Base-by-base conservation (phyloP, 2,888 invertebrate species). In the Disparrhopalites patrizii region DNA sequence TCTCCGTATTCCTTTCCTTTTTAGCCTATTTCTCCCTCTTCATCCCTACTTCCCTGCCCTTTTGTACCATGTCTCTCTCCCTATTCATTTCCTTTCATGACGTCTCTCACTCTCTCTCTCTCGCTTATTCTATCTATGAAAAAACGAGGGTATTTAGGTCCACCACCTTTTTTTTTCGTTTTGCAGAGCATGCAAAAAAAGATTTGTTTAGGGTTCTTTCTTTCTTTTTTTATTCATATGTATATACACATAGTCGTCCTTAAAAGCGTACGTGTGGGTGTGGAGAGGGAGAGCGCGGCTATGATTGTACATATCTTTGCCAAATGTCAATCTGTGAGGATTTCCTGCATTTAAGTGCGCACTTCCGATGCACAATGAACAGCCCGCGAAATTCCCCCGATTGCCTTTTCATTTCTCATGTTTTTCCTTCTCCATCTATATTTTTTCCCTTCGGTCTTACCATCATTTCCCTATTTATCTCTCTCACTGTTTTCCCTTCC, bases 381-480 rank as follows among this genome's bases (percentile, higher is more conserved):
- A 50, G 43, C 55, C 55, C 66, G 27, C 50, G 43, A 61, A 57
- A 65, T 61, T 65, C 36, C 30, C n/a, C 60, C 60, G 54, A 65
- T 60, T 52, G 54, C 60, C 20, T 65, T 50, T 54, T 28, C 57
- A 23, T 40, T 47, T 54, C 55, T 65, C 60, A 61, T 61, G 60
- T 33, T 40, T 36, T 33, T 3, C 47, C 25, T n/a, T 20, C 23
- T 47, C 47, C n/a, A 7, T 20, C 47, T 30, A 5, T 60, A 23
- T 50, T 23, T 18, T 50, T n/a, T 31, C 10, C 18, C 8, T 20
- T n/a, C 25, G 10, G n/a, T 47, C 20, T 2, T 25, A 20, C 8
- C 25, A 20, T 23, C 2, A 20, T 20, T 13, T 40, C 18, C 3
- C 40, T 40, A 3, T 40, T 13, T 5, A 4, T 5, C 40, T 3